phyloP scores from a whole-genome alignment of 2,113 vertebrate genomes.

The Eonycteris spelaea region DNA sequence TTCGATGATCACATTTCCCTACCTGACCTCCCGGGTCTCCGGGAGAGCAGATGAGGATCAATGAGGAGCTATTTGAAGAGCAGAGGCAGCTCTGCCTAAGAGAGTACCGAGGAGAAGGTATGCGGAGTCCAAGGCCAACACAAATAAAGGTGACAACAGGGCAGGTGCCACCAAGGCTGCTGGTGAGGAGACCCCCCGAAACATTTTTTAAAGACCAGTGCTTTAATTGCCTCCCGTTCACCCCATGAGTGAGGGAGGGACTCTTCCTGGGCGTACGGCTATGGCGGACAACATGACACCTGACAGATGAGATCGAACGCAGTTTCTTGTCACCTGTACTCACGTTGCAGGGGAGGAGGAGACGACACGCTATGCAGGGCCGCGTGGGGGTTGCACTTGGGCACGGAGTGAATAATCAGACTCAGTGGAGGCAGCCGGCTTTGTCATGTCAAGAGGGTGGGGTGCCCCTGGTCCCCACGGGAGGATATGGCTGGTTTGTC shows the following conservation, averaged over 20 bases:
- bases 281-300: too few relatives aligned
- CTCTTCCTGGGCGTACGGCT: background rate
- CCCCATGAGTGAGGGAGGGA: background rate
- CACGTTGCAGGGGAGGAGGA: background rate
- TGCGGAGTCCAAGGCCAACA: background rate
- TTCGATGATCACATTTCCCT: background rate
- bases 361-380: accelerated
- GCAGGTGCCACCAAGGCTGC: background rate
- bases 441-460: background rate
- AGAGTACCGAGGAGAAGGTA: background rate
- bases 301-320: background rate
- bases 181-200: background rate
- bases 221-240: background rate
- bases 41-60: background rate
- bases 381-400: background rate
- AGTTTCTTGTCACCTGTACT: too few relatives aligned
- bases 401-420: background rate
- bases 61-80: background rate
- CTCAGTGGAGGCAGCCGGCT: background rate
- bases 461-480: background rate
- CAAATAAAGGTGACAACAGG: background rate
- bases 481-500: background rate
- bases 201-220: background rate
- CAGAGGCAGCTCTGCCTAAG: background rate
- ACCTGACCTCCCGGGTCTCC: background rate